Evolutionary conservation across 2,888 invertebrate species (phyloP), one percentile per base, ranked within the genome.

Genomic region (Galerucella pusilla): DNA sequence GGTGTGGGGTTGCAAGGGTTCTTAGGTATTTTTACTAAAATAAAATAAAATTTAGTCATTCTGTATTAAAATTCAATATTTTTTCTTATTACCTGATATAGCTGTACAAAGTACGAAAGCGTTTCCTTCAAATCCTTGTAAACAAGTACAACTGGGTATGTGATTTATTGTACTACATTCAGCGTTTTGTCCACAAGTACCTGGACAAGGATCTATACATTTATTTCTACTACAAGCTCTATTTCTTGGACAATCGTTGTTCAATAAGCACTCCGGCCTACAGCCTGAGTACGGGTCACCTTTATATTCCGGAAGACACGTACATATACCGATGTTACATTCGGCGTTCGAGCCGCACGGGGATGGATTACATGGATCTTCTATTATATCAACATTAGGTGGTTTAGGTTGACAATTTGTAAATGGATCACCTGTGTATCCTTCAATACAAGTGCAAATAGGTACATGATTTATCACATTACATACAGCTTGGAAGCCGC

Each of bases 341-440:
- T 88, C 83, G 42, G 92, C 90, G 81, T 92, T 92, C 11, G 91
- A 84, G 25, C 92, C 92, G 85, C 93, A 93, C 20, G 93, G 93
- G 61, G 91, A 91, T 72, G 92, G 92, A 83, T 91, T 90, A 82
- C 93, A 93, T 64, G 89, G 90, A 83, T 92, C 83, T 67, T 73
- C 65, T 74, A 73, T 72, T 35, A 78, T 73, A 2, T 73, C 75
- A 45, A 79, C 78, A 65, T 80, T 79, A 60, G 68, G 77, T 68
- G 90, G 91, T 86, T 91, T 90, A 10, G 89, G 86, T 45, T 89
- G 87, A 84, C 94, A 95, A 80, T 90, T 91, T 76, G 89, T 91
- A 84, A 95, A 94, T 25, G 96, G 94, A 89, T 96, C 94, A 28
- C 96, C 96, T 3, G 90, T 91, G 81, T 91, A 94, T 68, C 94